Evolutionary conservation across 2,113 vertebrate genomes (phyloP), one percentile per base, ranked within the genome.

Genomic region (Garra rufa): DNA sequence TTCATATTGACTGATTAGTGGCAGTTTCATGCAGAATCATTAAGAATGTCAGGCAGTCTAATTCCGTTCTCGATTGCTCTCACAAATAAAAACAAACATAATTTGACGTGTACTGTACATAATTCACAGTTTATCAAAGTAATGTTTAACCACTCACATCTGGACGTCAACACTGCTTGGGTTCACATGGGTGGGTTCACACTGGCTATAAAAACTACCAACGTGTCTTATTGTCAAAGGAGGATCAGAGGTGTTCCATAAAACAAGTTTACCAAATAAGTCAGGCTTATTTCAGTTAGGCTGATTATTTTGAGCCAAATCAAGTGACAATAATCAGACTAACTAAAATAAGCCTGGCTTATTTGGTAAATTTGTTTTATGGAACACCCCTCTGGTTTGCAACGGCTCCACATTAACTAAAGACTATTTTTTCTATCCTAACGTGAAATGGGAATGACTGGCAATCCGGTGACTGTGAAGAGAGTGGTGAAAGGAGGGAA

Each of bases 1-100:
- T 24, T 6, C 67, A 14, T 74, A 28, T 50, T 26, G 44, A 46
- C 43, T 15, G 21, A 24, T 24, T 14, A 10, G 19, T 48, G 79
- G 43, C 63, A 69, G 44, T 81, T 81, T 81, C 21, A 41, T 38
- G 63, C 79, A 67, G 26, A 70, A 69, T 34, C 2, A 50, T 14
- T 28, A 44, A 26, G 7, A 59, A 41, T 15, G 24, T 78, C 76
- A 63, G 76, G 76, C 55, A 79, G 24, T 65, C 57, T 28, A 46
- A 13, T 67, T 65, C 17, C 28, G 34, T 17, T 52, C 63, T 69
- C 52, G 46, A 81, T 52, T 48, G 61, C 63, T 50, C 44, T 81
- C 17, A 81, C 44, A 70, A 38, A 67, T 46, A 46, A n/a, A 67
- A 67, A 28, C 55, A 57, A 41, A 57, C 24, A 67, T 21, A 28